Evolutionary conservation across 2,888 invertebrate species (phyloP).

Genomic region (Aproaerema taeniolella): DNA sequence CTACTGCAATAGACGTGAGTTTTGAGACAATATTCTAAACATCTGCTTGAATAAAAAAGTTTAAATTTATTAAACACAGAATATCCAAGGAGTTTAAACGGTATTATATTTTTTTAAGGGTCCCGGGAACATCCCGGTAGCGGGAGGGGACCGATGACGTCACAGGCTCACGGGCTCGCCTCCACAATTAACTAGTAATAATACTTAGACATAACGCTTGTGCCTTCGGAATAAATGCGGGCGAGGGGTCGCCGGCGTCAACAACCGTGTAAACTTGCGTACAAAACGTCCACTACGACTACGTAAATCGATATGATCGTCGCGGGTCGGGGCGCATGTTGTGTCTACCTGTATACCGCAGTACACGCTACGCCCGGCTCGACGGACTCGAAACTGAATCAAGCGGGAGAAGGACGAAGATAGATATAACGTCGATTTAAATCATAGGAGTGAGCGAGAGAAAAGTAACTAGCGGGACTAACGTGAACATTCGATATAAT

Average conservation of each 20-base stretch:
- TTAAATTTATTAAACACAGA: too few species aligned
- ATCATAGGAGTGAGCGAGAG: too few species aligned
- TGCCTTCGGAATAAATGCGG: constrained; percentile 10
- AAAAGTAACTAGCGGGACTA: too few species aligned
- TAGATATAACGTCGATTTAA: too few species aligned
- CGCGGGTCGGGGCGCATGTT: not conserved
- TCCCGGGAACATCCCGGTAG: not conserved
- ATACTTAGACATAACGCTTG: constrained; percentile 13
- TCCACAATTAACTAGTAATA: constrained; percentile 3
- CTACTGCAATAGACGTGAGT: not conserved
- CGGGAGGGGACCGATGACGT: not conserved
- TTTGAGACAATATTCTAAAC: not conserved
- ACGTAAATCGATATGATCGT: constrained; percentile 19
- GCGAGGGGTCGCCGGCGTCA: constrained; percentile 6
- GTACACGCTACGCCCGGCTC: too few species aligned
- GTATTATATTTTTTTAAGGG: not conserved
- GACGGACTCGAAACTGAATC: too few species aligned
- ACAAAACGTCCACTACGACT: constrained; percentile 23
- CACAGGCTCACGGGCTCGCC: not conserved
- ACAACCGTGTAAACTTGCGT: constrained; percentile 32
- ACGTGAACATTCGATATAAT: too few species aligned
- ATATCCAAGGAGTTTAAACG: too few species aligned
- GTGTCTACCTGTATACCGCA: not conserved
- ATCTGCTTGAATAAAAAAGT: not conserved
- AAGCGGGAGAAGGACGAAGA: too few species aligned